Conservation (phyloP, 2,113 vertebrate species). For the Zapus hudsonius region DNA sequence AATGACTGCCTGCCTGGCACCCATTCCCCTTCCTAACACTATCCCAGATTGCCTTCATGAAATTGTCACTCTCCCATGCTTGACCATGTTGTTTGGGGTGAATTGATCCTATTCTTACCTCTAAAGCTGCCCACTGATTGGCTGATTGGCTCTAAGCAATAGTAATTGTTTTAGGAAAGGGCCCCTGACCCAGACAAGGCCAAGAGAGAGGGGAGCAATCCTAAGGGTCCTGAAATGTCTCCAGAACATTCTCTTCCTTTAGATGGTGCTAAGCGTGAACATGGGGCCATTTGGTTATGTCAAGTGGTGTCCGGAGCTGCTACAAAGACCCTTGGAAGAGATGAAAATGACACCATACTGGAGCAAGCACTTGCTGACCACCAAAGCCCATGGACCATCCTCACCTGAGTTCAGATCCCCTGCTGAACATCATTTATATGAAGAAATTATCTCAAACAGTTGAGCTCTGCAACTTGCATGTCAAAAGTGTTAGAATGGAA, state of each 20-base stretch:
- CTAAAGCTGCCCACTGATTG: not conserved
- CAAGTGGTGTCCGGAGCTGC: not conserved
- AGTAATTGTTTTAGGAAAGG: not conserved
- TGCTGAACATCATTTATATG: not conserved
- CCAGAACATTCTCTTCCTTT: not conserved
- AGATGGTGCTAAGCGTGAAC: not conserved
- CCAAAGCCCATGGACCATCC: not conserved
- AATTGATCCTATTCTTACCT: not conserved
- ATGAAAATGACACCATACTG: not conserved
- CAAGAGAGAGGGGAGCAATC: not conserved
- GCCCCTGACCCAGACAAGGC: not conserved
- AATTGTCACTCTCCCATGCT: not conserved
- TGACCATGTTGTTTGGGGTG: not conserved
- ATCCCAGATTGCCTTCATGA: not conserved
- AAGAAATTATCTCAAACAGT: constrained; percentile 3
- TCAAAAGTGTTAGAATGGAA: too few relatives aligned
- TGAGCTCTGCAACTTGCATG: not conserved
- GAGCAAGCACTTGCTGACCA: not conserved
- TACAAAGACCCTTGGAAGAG: not conserved
- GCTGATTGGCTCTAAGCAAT: not conserved
- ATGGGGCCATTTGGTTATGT: not conserved
- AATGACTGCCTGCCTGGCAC: too few relatives aligned
- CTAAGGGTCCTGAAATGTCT: not conserved
- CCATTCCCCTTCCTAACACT: not conserved
- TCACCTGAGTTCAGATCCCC: not conserved